Base-by-base conservation (phyloP, 2,797 vertebrate genomes). In the Gallinago solitaria region DNA sequence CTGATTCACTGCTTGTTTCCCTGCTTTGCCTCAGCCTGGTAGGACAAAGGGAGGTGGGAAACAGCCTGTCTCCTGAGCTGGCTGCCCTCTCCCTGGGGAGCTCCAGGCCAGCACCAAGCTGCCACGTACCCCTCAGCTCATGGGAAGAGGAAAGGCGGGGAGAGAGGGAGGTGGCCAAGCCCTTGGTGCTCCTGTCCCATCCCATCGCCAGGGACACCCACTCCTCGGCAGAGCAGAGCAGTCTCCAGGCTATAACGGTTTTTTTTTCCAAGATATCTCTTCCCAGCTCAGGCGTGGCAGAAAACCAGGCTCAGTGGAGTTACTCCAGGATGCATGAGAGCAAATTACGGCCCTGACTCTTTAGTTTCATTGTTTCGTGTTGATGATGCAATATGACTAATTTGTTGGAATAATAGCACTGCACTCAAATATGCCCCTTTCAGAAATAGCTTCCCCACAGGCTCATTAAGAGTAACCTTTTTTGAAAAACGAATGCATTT, bases 351-450 rank as follows among this genome's bases (percentile, higher is more conserved):
- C 48, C 33, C 74, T 87, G 83, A 39, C 68, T 90, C 74, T 86
- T 94, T 2, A 24, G 33, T 83, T 91, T 90, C 67, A 79, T 80
- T 89, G 83, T 95, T 89, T 77, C 16, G 1, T 64, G 69, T 68
- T 90, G 77, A 45, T 93, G 91, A 95, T 87, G 86, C 83, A 94
- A 93, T 84, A 53, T 82, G 80, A 93, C 70, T 89, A 77, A 93
- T 91, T 86, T 70, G 28, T 67, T 82, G 67, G 41, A 82, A 80
- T 89, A 90, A 84, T 61, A 87, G 47, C 9, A 9, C 59, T 95
- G 39, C 60, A 12, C 48, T 90, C 70, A 82, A 32, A 82, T 71
- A 61, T 86, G 59, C 21, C 54, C 43, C 63, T 90, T 56, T 90
- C 70, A 83, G 91, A 86, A 95, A 81, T 0, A 78, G 19, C 50